Base-by-base conservation (phyloP, 2,113 vertebrate genomes). In the Antechinus flavipes region DNA sequence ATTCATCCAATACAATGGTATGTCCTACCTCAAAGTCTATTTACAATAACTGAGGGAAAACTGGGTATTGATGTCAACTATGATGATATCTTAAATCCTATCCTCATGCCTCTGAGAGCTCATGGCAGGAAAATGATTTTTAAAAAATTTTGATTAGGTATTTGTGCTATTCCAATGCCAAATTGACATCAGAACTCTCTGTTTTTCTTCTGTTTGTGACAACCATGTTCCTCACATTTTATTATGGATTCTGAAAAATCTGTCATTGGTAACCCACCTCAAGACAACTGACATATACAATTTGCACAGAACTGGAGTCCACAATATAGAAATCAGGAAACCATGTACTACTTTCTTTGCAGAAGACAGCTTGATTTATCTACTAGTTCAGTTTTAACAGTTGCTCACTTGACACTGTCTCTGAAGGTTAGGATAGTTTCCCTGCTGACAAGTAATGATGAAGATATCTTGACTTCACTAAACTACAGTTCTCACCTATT, bases 301-400 rank as follows among this genome's bases (percentile, higher is more conserved):
- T n/a, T n/a, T 84, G 19, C 5, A 8, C 68, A 84, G 19, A 84
- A 23, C 68, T 42, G 19, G n/a, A 84, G 68, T 2, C 35, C 19
- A 84, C 22, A 84, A n/a, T 22, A 42, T 1, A 84, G 68, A 90
- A 0, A 0, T 14, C 56, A n/a, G 35, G 46, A 35, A 50, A 27
- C 92, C 96, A 95, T 93, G 58, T 12, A 58, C 49, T 95, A 61
- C 53, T 95, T 61, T 14, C 84, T 76, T 89, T 96, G 92, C 84
- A 61, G 91, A 23, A 84, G 68, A 91, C 89, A 97, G 96, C 53
- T 93, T 97, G 92, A 97, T 97, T 95, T 95, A 94, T 91, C 91
- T 95, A 97, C 95, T 95, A 97, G 10, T 19, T 90, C 16, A 96
- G 24, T 76, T 93, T 58, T 30, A 91, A 52, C 47, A 90, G 90